A percentile compares a stretch with the other conserved stretches of the same genome.
Evolutionary conservation across 1,140 invertebrate species (phyloP).

Genomic region (Drosophila obscura): DNA sequence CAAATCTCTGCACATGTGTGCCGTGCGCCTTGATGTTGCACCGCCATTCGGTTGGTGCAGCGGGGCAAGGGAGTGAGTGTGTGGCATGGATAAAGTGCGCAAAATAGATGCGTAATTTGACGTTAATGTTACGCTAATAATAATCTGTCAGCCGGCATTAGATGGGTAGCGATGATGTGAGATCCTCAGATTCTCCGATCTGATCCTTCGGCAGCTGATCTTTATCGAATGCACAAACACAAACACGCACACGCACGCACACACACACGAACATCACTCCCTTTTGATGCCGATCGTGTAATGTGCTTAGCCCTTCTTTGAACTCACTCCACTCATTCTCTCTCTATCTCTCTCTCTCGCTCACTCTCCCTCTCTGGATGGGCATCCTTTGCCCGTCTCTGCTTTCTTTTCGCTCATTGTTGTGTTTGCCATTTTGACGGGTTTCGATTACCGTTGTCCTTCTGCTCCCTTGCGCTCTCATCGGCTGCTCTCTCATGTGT

Average conservation of each 20-base stretch:
- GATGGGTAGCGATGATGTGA: not conserved
- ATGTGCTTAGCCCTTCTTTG: conserved; percentile 62
- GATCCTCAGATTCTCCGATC: conserved; percentile 8
- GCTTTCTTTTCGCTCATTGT: conserved; percentile 42
- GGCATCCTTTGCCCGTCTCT: conserved; percentile 21
- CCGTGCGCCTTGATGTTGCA: conserved; percentile 32
- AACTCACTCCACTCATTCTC: too few relatives aligned
- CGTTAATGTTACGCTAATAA: conserved; percentile 84
- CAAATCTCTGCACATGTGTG: conserved; percentile 6
- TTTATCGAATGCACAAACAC: conserved; percentile 31
- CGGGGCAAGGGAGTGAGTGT: conserved; percentile 6
- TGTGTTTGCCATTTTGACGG: conserved; percentile 77
- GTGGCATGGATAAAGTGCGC: conserved; percentile 72
- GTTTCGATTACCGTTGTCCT: conserved; percentile 69
- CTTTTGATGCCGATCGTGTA: conserved; percentile 65
- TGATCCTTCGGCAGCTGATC: conserved; percentile 60
- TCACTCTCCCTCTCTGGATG: too few relatives aligned
- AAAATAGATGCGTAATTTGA: conserved; percentile 83
- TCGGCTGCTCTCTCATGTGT: conserved; percentile 67
- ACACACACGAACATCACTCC: conserved; percentile 23
- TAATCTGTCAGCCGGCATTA: conserved; percentile 82
- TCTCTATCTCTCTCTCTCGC: too few relatives aligned
- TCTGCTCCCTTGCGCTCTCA: not conserved
- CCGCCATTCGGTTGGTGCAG: conserved; percentile 29
- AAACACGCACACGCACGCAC: conserved; percentile 5